Base-by-base conservation (phyloP, 2,113 vertebrate genomes). In the Percopsis transmontana region DNA sequence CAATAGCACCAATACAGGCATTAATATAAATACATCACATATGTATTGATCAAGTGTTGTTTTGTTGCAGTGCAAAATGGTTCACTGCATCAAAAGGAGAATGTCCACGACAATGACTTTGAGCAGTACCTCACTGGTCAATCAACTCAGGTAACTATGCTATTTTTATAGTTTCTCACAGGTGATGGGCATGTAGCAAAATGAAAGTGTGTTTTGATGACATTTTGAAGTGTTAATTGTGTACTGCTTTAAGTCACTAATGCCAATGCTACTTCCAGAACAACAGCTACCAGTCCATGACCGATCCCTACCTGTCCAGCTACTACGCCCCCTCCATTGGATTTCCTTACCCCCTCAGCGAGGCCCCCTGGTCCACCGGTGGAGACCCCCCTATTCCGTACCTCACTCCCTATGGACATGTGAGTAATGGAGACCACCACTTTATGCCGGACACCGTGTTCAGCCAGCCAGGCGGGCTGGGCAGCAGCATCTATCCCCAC, bases 271-370 rank as follows among this genome's bases (percentile, higher is more conserved):
- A 6, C n/a, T 50, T 83, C 66, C 92, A 97, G 96, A 96, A 93
- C 86, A 97, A 92, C 95, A 97, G 94, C 87, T 98, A 97, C 86
- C 95, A 96, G 89, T 97, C 96, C 81, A 96, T 98, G 94, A 96
- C 94, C 19, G 96, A 98, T 83, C 95, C 96, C 56, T 98, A 98
- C 85, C 80, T 98, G 86, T 93, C 96, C 85, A 97, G 94, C 92
- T 98, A 97, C 70, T 98, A 98, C 69, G 95, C 96, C 21, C 96
- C 95, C n/a, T 97, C 96, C 65, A 96, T 98, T 76, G 94, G 96
- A 66, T 98, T 97, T 77, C 95, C 96, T 2, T 98, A 97, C 82
- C 95, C 96, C 55, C 94, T 98, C 87, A 97, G 91, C 82, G 96
- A 97, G 89, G 96, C 96, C 24, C 96, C 96, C 5, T 98, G 96